These are phyloP conservation scores for human DNA, from an alignment of 2,113 vertebrate species.

Conservation along the genomic window DNA sequence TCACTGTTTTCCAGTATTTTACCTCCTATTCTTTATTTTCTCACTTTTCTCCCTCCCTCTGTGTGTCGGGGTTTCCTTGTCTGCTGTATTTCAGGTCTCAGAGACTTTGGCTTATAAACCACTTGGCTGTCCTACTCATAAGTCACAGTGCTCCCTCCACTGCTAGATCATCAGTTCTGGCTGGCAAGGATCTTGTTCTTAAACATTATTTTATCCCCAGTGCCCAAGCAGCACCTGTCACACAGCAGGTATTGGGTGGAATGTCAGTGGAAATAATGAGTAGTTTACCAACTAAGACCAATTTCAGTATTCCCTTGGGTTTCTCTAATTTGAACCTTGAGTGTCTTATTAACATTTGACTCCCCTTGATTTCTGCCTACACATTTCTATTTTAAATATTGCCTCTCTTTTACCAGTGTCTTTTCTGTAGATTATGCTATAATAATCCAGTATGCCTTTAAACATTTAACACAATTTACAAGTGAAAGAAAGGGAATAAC, in stretches of 20 bases:
- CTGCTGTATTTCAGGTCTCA: background rate
- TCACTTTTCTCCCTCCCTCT: background rate
- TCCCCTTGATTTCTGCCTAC: background rate
- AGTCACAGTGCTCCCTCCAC: background rate
- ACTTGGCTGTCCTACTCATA: background rate
- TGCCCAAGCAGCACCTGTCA: background rate
- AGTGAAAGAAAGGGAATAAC: background rate
- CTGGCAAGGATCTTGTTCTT: background rate
- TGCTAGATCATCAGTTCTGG: background rate
- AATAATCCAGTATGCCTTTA: background rate
- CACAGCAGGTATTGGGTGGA: background rate
- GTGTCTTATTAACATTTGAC: conserved; percentile 42
- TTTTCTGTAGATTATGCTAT: background rate
- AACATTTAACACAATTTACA: conserved; percentile 17
- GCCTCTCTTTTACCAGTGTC: background rate
- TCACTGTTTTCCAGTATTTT: background rate
- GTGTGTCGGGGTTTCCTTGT: background rate
- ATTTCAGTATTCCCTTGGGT: conserved; percentile 20
- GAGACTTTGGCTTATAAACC: background rate
- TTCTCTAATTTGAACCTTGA: conserved; percentile 23
- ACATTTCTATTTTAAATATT: conserved; percentile 36
- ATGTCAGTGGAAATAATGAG: conserved; percentile 30
- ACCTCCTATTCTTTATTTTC: background rate
- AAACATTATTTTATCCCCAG: conserved; percentile 5
- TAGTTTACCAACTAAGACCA: background rate